A percentile compares a stretch with the other conserved stretches of the same genome.
These are phyloP conservation scores for Tribolium freemani DNA, from an alignment of 2,888 invertebrate genomes.

Conservation along the genomic window DNA sequence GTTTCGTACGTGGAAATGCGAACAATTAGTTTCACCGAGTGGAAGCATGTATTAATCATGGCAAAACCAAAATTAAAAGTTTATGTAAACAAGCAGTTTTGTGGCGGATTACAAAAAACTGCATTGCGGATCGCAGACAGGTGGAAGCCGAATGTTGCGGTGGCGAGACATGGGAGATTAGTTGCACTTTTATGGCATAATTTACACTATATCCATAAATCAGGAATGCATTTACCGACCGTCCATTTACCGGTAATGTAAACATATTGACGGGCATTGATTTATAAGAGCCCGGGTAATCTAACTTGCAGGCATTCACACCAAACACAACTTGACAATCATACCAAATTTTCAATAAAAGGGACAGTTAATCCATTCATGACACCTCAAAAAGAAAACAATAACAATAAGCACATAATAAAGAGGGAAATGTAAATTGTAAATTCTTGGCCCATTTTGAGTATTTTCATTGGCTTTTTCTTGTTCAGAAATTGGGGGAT, in stretches of 20 bases:
- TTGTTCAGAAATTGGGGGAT: too few species aligned
- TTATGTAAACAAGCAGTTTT: conserved; percentile 14
- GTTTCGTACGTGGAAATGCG: neutral
- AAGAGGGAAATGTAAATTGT: too few species aligned
- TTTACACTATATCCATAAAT: conserved; percentile 63
- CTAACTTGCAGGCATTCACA: conserved; percentile 49
- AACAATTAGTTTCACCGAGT: neutral
- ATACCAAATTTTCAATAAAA: too few species aligned
- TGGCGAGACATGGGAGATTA: conserved; percentile 46
- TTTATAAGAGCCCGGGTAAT: conserved; percentile 60
- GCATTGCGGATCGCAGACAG: conserved; percentile 37
- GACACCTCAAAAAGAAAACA: too few species aligned
- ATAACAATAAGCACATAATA: too few species aligned
- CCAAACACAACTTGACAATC: neutral
- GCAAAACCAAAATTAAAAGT: conserved; percentile 30
- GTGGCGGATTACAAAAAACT: conserved; percentile 24
- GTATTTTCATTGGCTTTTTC: too few species aligned
- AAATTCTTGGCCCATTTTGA: too few species aligned
- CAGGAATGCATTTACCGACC: conserved; percentile 58
- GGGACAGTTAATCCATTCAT: too few species aligned
- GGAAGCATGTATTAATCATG: neutral
- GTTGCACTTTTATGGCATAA: conserved; percentile 60
- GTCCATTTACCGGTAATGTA: conserved; percentile 64
- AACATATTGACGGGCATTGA: conserved; percentile 64
- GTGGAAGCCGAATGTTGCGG: neutral